Percentiles rank a stretch among this genome's conserved stretches.
Evolutionary conservation across 1,140 invertebrate species (phyloP).

Genomic region (Ridgeia piscesae): DNA sequence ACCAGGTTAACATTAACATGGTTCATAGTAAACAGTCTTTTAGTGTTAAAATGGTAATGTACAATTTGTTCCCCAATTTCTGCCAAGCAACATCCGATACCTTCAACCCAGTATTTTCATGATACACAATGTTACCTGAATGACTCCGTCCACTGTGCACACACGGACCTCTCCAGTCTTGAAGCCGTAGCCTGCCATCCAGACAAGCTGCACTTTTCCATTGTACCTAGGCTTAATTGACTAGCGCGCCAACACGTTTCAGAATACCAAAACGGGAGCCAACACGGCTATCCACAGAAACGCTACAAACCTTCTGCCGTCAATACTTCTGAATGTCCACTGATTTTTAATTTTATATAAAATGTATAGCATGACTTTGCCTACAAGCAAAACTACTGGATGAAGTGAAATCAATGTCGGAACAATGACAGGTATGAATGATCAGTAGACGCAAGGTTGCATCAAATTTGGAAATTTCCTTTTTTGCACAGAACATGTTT

Average conservation of each 20-base stretch:
- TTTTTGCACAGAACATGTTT: background rate
- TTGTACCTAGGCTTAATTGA: background rate
- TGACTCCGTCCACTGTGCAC: background rate
- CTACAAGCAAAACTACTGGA: conserved; percentile 5
- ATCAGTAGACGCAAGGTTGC: background rate
- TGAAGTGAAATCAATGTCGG: background rate
- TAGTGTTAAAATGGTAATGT: background rate
- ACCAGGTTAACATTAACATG: too few species aligned
- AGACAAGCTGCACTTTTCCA: background rate
- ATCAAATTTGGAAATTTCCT: conserved; percentile 1
- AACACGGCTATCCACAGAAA: background rate
- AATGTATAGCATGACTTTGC: background rate
- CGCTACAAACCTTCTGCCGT: background rate
- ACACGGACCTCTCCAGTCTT: background rate
- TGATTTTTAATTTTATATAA: background rate
- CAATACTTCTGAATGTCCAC: background rate
- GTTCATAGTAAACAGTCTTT: background rate
- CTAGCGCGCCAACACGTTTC: background rate
- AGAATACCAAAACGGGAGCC: background rate
- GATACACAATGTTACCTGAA: background rate
- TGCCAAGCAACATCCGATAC: background rate
- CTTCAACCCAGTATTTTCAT: background rate
- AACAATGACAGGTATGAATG: background rate
- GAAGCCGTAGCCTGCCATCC: background rate
- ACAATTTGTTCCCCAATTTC: background rate